Evolutionary conservation across 2,797 vertebrate species (phyloP).

Genomic region (Dipus sagitta): DNA sequence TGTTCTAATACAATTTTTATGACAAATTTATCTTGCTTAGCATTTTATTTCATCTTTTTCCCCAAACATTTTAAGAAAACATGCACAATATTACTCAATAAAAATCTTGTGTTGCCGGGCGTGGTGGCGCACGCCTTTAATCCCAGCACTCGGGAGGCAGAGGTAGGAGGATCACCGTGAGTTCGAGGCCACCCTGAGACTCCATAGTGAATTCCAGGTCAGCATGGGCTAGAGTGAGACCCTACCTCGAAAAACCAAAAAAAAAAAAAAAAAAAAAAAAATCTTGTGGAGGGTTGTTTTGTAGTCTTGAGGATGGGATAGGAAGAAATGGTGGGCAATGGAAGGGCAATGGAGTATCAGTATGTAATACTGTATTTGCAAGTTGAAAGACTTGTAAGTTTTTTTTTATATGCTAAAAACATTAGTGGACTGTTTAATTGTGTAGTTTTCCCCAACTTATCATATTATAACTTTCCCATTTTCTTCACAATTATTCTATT

Average conservation of each 20-base stretch:
- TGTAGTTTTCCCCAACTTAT: conserved; percentile 54
- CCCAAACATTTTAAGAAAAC: not conserved
- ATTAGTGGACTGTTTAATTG: conserved; percentile 31
- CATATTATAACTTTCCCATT: conserved; percentile 39
- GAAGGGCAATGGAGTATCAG: not conserved
- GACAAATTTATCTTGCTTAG: conserved; percentile 28
- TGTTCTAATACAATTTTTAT: not conserved
- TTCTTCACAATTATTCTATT: conserved; percentile 43
- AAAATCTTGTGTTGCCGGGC: too few relatives aligned
- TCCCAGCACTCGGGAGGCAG: too few relatives aligned
- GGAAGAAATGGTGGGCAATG: not conserved
- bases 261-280: too few relatives aligned
- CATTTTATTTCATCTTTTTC: not conserved
- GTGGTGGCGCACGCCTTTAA: too few relatives aligned
- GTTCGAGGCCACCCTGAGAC: too few relatives aligned
- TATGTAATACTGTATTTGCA: not conserved
- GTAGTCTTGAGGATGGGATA: not conserved
- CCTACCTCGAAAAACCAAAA: too few relatives aligned
- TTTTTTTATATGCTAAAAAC: conserved; percentile 29
- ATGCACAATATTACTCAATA: not conserved
- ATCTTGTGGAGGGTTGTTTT: not conserved
- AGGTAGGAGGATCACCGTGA: too few relatives aligned
- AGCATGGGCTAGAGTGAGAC: too few relatives aligned
- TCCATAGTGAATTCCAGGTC: too few relatives aligned
- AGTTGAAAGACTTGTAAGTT: not conserved